phyloP scores from a whole-genome alignment of 2,888 invertebrate genomes.

The Apamea epomidion region DNA sequence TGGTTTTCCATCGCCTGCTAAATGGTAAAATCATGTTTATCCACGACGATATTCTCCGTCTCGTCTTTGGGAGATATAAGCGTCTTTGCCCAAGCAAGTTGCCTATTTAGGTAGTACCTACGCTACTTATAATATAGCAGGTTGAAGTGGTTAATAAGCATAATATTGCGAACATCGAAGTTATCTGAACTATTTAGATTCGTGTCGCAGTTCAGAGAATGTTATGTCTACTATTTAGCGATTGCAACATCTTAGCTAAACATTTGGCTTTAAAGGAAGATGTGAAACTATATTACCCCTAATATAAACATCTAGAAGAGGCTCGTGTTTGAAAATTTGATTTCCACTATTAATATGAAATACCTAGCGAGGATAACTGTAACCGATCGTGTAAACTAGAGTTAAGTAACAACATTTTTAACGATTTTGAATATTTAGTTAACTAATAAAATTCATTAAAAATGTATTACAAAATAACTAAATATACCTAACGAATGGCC shows the following conservation, averaged over 20 bases:
- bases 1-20: background rate
- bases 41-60: background rate
- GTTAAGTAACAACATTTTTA: too few relatives aligned
- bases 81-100: background rate
- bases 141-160: background rate
- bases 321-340: background rate
- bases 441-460: background rate
- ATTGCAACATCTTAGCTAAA: slow-evolving; percentile 17
- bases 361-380: background rate
- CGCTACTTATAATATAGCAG: background rate
- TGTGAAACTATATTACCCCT: slow-evolving; percentile 13
- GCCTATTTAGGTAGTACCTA: too few relatives aligned
- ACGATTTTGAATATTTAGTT: too few relatives aligned
- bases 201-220: slow-evolving; percentile 21
- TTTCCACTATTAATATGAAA: background rate
- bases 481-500: background rate
- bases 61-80: background rate
- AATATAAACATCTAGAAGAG: background rate
- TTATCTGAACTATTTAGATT: slow-evolving; percentile 35
- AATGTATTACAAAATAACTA: background rate
- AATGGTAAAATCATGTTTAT: too few relatives aligned
- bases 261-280: slow-evolving; percentile 20
- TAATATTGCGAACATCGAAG: slow-evolving; percentile 20
- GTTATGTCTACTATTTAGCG: slow-evolving; percentile 30
- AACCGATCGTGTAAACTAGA: background rate